Evolutionary conservation across 2,888 invertebrate genomes (phyloP).

Genomic region (Sarcophaga variegata): DNA sequence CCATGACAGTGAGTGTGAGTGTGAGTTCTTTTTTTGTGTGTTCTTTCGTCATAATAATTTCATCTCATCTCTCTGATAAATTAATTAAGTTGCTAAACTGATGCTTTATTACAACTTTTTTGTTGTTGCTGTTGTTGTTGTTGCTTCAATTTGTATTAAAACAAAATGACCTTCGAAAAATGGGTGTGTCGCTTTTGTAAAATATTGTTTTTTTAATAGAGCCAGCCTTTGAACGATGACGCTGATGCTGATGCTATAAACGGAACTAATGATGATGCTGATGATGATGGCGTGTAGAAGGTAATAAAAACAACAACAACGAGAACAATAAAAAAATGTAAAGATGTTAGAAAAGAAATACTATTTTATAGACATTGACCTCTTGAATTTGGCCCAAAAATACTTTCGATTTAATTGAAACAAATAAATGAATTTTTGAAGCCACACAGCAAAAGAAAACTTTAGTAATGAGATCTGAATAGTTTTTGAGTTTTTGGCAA

Average conservation of each 20-base stretch:
- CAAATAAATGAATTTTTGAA: conserved; percentile 11
- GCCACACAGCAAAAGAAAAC: too few species aligned
- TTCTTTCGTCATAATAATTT: conserved; percentile 57
- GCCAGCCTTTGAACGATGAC: conserved; percentile 3
- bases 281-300: background rate
- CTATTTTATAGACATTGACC: background rate
- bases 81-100: conserved; percentile 65
- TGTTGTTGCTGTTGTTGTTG: background rate
- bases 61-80: conserved; percentile 49
- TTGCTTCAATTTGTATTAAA: conserved; percentile 36
- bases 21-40: background rate
- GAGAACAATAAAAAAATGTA: too few species aligned
- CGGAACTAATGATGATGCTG: background rate
- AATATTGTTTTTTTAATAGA: conserved; percentile 51
- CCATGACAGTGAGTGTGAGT: conserved; percentile 20
- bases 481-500: conserved; percentile 1
- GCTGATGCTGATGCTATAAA: conserved; percentile 23
- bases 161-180: conserved; percentile 67
- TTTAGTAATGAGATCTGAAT: background rate
- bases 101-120: background rate
- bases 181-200: conserved; percentile 66
- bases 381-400: background rate
- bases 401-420: conserved; percentile 3
- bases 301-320: too few species aligned
- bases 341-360: background rate